Percentiles rank a stretch among this genome's conserved stretches.
Conservation (phyloP, 2,797 vertebrate species). For the Brotogeris chrysoptera region DNA sequence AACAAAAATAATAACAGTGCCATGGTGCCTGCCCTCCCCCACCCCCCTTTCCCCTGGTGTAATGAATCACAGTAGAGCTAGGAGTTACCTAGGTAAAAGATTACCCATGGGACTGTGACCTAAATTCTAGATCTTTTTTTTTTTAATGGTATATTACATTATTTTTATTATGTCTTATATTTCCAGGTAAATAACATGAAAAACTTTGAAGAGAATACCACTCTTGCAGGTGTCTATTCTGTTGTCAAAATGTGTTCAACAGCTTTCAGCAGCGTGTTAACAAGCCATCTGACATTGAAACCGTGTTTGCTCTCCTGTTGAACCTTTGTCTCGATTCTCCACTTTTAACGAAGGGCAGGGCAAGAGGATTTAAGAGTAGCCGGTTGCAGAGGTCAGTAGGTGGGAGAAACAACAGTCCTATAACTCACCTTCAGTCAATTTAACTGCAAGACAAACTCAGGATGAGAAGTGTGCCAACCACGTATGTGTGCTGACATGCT, state of each 20-base stretch:
- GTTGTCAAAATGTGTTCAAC: conserved; percentile 55
- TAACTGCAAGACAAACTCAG: conserved; percentile 60
- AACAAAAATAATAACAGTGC: neutral
- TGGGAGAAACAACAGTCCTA: conserved; percentile 37
- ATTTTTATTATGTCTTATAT: neutral
- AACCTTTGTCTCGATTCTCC: conserved; percentile 23
- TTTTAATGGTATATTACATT: neutral
- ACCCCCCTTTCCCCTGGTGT: neutral
- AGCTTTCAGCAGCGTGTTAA: conserved; percentile 54
- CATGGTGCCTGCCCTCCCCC: neutral
- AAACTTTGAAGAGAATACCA: conserved; percentile 23
- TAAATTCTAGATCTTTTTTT: neutral
- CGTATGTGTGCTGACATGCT: conserved; percentile 59
- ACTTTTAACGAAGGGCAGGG: conserved; percentile 32
- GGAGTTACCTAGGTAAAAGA: neutral
- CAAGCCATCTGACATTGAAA: conserved; percentile 25
- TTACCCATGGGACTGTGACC: neutral
- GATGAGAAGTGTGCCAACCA: conserved; percentile 53
- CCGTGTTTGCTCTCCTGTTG: neutral
- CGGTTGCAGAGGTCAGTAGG: conserved; percentile 53
- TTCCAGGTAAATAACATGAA: conserved; percentile 1
- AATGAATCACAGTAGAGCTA: neutral
- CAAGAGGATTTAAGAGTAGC: conserved; percentile 40
- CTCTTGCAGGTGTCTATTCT: conserved; percentile 25
- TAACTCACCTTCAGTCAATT: conserved; percentile 59